Evolutionary conservation across 1,140 invertebrate species (phyloP).

Genomic region (Palaemon carinicauda): DNA sequence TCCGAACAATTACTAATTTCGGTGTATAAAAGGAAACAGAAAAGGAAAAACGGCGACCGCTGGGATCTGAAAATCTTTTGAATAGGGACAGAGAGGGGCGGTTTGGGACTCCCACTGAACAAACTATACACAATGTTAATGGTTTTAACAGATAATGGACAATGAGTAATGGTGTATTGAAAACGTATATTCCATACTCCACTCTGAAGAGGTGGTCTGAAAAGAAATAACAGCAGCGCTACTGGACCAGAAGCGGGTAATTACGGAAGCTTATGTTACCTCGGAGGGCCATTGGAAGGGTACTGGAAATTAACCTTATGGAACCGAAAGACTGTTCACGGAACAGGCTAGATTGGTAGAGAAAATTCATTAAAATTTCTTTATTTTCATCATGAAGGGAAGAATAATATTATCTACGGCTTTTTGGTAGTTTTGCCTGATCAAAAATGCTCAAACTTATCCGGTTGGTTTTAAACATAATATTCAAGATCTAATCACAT

Average conservation of each 20-base stretch:
- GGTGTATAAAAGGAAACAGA: not conserved
- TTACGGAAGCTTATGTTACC: slow-evolving; percentile 37
- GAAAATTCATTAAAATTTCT: not conserved
- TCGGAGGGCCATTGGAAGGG: not conserved
- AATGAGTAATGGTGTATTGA: slow-evolving; percentile 56
- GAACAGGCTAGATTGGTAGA: no score
- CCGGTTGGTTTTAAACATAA: no score
- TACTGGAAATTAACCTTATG: not conserved
- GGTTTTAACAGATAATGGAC: slow-evolving; percentile 58
- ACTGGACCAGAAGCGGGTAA: slow-evolving; percentile 22
- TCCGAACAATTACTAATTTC: no score
- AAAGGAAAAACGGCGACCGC: not conserved
- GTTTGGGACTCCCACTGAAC: slow-evolving; percentile 38
- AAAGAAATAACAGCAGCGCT: slow-evolving; percentile 16
- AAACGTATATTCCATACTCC: slow-evolving; percentile 38
- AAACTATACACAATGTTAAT: slow-evolving; percentile 58
- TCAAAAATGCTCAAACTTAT: no score
- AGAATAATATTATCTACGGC: no score
- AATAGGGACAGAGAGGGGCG: slow-evolving; percentile 25
- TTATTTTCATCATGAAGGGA: no score
- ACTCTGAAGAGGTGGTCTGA: slow-evolving; percentile 24
- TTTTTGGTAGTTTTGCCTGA: no score
- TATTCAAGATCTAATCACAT: no score
- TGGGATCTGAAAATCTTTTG: not conserved
- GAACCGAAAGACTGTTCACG: not conserved